Evolutionary conservation across 2,113 vertebrate genomes (phyloP).

Genomic region (Rattus norvegicus): GRCr8 NC_086021.1:110169001-110169500

Average conservation of each 20-base stretch:
- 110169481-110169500: background rate
- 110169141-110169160: no score
- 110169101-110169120: no score
- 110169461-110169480: background rate
- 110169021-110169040: background rate
- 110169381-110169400: background rate
- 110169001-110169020: background rate
- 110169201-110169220: no score
- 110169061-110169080: slow-evolving; percentile 12
- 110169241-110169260: no score
- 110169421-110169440: background rate
- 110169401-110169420: background rate
- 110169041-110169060: background rate
- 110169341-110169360: background rate
- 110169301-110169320: background rate
- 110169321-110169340: background rate
- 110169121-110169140: no score
- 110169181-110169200: no score
- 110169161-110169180: no score
- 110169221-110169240: no score
- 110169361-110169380: background rate
- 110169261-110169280: no score
- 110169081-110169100: background rate
- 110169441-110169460: background rate
- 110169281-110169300: no score